Base-by-base conservation (phyloP, 2,888 invertebrate genomes). In the Aspidapion aeneum region DNA sequence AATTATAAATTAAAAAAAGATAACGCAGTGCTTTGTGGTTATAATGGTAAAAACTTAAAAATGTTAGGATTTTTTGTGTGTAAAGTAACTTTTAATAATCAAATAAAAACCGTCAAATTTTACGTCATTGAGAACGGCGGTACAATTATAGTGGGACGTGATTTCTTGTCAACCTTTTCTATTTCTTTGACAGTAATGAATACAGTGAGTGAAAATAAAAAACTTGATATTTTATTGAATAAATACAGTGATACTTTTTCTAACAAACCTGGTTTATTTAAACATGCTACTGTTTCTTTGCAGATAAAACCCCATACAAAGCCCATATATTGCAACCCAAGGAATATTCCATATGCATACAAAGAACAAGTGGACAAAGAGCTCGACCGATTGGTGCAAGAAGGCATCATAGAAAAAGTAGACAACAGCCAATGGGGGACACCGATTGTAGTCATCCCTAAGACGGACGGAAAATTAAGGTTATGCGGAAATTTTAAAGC, bases 401-500 rank as follows among this genome's bases (percentile, higher is more conserved):
- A 65, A 56, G 63, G 66, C 5, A 55, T 61, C 12, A 62, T 64
- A n/a, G 48, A 49, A 21, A 50, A 57, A 35, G 35, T 63, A 16
- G 54, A 54, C 3, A 63, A 62, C 48, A 18, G 60, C 56, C 48
- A 35, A 21, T 67, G 64, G 62, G 64, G 62, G 48, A 67, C 67
- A 12, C 62, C 63, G 9, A 19, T 65, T 49, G 66, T 66, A 19
- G 62, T 63, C 16, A 63, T 66, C 1, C 21, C 64, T 9, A 68
- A 68, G 21, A 57, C 22, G 12, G 58, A 65, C 57, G 65, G 63
- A 12, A 68, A 61, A 48, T 51, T 68, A 7, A 56, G 66, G 2
- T 55, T 68, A 20, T 74, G 70, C 55, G 69, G 64, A n/a, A 69
- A 73, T 63, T 74, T 72, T 58, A 74, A 73, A 61, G 66, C 71